phyloP scores from a whole-genome alignment of 2,888 invertebrate species.

The Torymus texanus region DNA sequence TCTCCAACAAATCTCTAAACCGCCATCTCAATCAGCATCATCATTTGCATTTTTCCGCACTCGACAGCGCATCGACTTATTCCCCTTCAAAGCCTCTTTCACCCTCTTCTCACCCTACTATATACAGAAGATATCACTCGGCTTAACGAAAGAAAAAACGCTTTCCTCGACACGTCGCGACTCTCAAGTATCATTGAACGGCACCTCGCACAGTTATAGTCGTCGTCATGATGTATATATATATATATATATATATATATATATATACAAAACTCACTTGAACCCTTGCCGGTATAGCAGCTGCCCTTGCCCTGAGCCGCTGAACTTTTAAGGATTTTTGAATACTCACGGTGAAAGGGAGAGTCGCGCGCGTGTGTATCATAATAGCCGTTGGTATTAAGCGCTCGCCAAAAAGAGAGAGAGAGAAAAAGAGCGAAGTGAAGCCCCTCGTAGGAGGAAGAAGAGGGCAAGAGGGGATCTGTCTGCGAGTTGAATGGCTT shows the following conservation, averaged over 20 bases:
- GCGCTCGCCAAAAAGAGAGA: background rate
- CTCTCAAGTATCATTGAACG: background rate
- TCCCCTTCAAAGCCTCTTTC: no score
- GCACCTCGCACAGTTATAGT: background rate
- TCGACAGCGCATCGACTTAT: no score
- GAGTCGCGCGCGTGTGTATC: conserved; percentile 34
- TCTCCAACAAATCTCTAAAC: no score
- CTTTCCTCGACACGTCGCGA: no score
- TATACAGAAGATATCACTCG: no score
- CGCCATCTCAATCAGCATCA: no score
- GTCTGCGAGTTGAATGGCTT: background rate
- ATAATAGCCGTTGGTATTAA: conserved; percentile 37
- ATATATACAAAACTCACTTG: background rate
- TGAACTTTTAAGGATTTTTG: background rate
- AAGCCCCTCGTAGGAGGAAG: no score
- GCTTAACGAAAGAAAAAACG: no score
- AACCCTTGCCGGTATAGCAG: background rate
- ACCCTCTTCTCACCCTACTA: no score
- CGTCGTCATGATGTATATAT: background rate
- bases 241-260: no score
- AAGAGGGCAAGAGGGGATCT: background rate
- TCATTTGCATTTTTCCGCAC: no score
- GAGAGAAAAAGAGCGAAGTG: background rate
- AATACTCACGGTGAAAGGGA: conserved; percentile 26
- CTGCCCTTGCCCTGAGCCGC: background rate